A percentile compares a stretch with the other conserved stretches of the same genome.
phyloP scores from a whole-genome alignment of 2,113 vertebrate genomes.

The Rhadina sibilatrix region DNA sequence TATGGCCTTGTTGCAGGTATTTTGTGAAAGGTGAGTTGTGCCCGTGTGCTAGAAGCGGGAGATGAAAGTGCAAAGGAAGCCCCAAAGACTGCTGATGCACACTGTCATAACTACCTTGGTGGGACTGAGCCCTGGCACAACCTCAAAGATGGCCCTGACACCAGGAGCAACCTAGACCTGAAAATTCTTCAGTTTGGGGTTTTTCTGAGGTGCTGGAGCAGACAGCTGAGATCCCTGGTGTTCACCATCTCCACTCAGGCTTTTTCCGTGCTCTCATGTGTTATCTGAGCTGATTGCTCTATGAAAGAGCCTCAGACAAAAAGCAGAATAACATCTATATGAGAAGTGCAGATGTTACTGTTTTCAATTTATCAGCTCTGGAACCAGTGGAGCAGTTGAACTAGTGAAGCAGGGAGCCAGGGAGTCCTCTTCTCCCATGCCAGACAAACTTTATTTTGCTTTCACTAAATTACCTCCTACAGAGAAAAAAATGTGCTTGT shows the following conservation, averaged over 20 bases:
- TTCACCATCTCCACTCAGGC: fast-evolving
- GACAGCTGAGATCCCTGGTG: not conserved
- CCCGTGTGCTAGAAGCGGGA: not conserved
- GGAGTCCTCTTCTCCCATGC: not conserved
- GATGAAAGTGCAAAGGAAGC: not conserved
- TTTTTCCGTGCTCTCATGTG: not conserved
- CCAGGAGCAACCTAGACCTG: not conserved
- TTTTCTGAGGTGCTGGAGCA: not conserved
- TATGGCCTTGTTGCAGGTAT: not conserved
- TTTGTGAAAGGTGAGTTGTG: not conserved
- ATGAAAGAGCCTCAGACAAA: not conserved
- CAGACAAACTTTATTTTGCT: not conserved
- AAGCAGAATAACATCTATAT: not conserved
- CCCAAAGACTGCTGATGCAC: not conserved
- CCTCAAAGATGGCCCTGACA: not conserved
- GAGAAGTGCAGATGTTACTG: not conserved
- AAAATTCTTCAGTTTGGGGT: not conserved
- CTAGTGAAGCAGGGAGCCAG: not conserved
- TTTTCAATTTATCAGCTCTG: not conserved
- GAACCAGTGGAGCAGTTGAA: not conserved
- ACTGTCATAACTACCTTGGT: not conserved
- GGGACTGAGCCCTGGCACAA: not conserved
- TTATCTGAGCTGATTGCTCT: not conserved
- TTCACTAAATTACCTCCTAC: not conserved
- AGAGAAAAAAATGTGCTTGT: not conserved